These are phyloP conservation scores for Lithosia quadra DNA, from an alignment of 2,888 invertebrate species.

Conservation along the genomic window DNA sequence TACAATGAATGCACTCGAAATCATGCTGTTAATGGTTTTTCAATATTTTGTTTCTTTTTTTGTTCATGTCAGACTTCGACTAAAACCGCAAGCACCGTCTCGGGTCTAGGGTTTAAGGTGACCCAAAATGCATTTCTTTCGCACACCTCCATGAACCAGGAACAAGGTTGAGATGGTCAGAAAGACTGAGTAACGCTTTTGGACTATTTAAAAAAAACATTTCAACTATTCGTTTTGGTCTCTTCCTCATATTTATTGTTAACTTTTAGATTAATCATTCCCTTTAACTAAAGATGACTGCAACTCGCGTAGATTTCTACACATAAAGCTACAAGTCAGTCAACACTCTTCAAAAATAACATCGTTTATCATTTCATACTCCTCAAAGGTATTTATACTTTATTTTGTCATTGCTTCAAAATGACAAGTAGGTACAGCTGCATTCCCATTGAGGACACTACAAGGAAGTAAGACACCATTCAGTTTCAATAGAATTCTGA, in stretches of 20 bases:
- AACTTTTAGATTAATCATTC: not conserved
- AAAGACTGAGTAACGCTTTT: not conserved
- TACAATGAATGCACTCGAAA: no score
- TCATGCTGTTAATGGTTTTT: no score
- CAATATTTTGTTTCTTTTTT: no score
- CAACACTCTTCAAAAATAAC: not conserved
- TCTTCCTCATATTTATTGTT: conserved; percentile 1
- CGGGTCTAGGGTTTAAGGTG: no score
- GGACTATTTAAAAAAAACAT: not conserved
- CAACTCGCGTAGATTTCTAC: not conserved
- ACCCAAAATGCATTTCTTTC: no score
- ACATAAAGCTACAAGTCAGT: not conserved
- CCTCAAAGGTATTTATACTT: conserved; percentile 6
- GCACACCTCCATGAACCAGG: no score
- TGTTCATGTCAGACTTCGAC: no score
- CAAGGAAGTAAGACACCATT: conserved; percentile 29
- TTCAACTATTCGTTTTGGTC: not conserved
- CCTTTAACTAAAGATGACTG: not conserved
- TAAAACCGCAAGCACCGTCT: no score
- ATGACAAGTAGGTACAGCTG: not conserved
- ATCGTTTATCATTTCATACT: not conserved
- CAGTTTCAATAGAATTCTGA: conserved; percentile 16
- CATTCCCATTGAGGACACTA: conserved; percentile 23
- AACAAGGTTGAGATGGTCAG: not conserved
- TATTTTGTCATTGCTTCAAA: not conserved